Conservation (phyloP, 2,113 vertebrate genomes). For the Panurus biarmicus region DNA sequence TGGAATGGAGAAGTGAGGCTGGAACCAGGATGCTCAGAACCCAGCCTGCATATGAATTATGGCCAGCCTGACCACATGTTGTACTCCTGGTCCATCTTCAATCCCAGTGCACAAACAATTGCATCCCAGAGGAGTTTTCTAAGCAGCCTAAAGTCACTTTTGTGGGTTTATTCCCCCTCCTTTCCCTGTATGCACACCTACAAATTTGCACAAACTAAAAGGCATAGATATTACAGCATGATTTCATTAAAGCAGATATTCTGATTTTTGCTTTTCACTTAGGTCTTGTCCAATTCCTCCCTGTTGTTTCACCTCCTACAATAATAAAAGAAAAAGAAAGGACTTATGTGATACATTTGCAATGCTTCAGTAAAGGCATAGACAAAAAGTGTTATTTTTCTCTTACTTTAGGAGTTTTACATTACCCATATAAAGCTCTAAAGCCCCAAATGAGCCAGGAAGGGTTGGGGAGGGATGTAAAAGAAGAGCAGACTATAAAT, state of each 20-base stretch:
- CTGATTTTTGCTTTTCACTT: neutral
- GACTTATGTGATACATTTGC: neutral
- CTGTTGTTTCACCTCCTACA: neutral
- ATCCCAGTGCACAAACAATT: neutral
- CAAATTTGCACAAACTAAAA: neutral
- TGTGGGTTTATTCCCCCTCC: rapidly evolving
- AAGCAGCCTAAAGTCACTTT: neutral
- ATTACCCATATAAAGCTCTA: neutral
- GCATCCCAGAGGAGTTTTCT: neutral
- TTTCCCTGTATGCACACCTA: neutral
- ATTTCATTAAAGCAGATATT: neutral
- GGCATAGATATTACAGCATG: neutral
- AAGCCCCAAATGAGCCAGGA: neutral
- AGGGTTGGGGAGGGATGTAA: neutral
- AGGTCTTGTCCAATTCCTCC: neutral
- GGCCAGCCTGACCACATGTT: neutral
- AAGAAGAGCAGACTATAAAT: neutral
- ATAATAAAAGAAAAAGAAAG: neutral
- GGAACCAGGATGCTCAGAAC: neutral
- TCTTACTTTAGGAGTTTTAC: neutral
- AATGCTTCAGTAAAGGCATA: neutral
- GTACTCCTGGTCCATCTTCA: neutral
- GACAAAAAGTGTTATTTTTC: neutral
- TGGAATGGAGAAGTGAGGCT: neutral
- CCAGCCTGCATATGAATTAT: neutral